These are phyloP conservation scores for Pampus argenteus DNA, from an alignment of 2,797 vertebrate genomes.

Conservation along the genomic window DNA sequence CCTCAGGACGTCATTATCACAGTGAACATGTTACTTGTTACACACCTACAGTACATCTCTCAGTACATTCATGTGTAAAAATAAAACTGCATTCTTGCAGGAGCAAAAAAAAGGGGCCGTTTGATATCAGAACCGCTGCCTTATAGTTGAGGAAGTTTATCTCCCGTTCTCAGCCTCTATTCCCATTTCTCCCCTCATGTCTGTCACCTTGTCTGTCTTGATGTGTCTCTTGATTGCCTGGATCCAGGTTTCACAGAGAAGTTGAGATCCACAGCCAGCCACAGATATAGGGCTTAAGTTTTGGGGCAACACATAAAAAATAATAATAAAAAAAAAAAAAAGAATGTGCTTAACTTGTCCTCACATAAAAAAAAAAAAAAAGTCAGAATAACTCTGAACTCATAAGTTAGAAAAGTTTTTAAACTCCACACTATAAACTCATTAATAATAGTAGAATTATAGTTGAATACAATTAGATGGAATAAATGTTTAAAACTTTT, in stretches of 20 bases:
- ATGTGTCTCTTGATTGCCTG: conserved; percentile 67
- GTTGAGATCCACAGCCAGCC: conserved; percentile 48
- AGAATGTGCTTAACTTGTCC: conserved; percentile 58
- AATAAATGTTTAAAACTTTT: too few species aligned
- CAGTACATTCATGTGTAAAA: conserved; percentile 70
- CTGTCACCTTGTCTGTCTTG: conserved; percentile 63
- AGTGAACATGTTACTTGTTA: conserved; percentile 59
- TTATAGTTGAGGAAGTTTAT: conserved; percentile 66
- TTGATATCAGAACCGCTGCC: conserved; percentile 67
- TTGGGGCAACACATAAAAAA: conserved; percentile 49
- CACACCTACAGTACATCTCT: conserved; percentile 56
- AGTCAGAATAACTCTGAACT: conserved; percentile 55
- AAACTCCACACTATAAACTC: neutral
- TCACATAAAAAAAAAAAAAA: conserved; percentile 36
- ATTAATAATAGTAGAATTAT: neutral
- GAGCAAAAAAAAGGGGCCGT: conserved; percentile 47
- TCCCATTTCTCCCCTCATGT: conserved; percentile 32
- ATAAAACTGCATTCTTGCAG: conserved; percentile 65
- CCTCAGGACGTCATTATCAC: conserved; percentile 70
- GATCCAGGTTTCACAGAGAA: conserved; percentile 63
- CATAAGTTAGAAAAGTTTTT: conserved; percentile 53
- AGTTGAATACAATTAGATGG: neutral
- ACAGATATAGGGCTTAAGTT: conserved; percentile 50
- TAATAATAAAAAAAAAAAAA: conserved; percentile 50
- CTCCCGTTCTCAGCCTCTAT: conserved; percentile 47